Conservation (phyloP, 2,888 invertebrate genomes). For the Lapara coniferarum region DNA sequence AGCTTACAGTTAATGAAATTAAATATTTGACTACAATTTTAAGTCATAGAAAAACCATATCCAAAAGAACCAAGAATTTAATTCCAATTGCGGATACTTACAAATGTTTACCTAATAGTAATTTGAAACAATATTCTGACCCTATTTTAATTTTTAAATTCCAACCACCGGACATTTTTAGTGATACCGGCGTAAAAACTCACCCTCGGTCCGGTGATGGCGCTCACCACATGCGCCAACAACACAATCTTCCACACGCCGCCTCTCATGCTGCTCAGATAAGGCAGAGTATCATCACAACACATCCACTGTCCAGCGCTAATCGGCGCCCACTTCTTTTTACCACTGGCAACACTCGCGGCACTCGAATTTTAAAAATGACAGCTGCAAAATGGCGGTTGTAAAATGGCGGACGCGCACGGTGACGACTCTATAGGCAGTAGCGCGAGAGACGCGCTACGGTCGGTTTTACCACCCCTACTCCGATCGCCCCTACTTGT, state of each 20-base stretch:
- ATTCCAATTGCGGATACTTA: too few relatives aligned
- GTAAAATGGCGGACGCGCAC: conserved; percentile 59
- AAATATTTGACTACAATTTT: too few relatives aligned
- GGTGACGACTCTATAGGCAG: conserved; percentile 62
- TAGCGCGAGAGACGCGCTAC: conserved; percentile 66
- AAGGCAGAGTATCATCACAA: conserved; percentile 79
- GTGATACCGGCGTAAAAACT: conserved; percentile 39
- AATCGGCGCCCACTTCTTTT: conserved; percentile 49
- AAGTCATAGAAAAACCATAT: too few relatives aligned
- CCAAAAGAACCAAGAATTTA: too few relatives aligned
- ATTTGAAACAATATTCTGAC: background rate
- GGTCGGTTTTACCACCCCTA: conserved; percentile 80
- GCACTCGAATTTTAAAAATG: conserved; percentile 47
- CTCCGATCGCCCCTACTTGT: conserved; percentile 70
- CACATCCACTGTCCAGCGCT: conserved; percentile 57
- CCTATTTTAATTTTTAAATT: background rate
- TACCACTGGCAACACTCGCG: conserved; percentile 38
- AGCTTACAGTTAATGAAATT: too few relatives aligned
- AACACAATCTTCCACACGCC: conserved; percentile 69
- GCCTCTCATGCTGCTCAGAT: conserved; percentile 78
- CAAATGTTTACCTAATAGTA: background rate
- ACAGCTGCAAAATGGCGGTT: conserved; percentile 48
- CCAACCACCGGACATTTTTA: too few relatives aligned
- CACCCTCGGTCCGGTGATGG: conserved; percentile 80
- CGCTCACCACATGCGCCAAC: conserved; percentile 77